Percentiles rank a stretch among this genome's conserved stretches.
phyloP scores from a whole-genome alignment of 2,888 invertebrate genomes.

The Stomorhina lunata region DNA sequence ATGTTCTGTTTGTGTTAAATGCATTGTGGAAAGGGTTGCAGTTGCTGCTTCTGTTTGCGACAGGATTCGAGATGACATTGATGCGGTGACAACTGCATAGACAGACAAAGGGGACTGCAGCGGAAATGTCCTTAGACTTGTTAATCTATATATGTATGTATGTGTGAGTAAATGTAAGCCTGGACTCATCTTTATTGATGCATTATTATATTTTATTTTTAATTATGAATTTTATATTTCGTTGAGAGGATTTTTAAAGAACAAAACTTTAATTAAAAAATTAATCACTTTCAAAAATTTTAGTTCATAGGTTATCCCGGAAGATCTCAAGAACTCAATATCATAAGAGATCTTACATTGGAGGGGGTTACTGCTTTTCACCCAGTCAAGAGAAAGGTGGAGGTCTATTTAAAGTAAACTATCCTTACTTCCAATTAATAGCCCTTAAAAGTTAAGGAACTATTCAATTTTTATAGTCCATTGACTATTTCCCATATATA shows the following conservation, averaged over 20 bases:
- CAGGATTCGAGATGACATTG: constrained; percentile 28
- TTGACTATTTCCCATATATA: neutral
- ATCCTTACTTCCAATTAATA: too few species aligned
- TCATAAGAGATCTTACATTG: too few species aligned
- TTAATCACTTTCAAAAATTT: too few species aligned
- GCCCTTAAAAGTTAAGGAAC: too few species aligned
- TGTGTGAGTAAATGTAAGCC: neutral
- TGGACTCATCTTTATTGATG: neutral
- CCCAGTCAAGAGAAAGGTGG: too few species aligned
- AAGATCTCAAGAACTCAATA: too few species aligned
- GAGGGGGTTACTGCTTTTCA: too few species aligned
- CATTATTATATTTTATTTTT: neutral
- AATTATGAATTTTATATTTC: neutral
- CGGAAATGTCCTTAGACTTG: constrained; percentile 34
- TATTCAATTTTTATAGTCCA: too few species aligned
- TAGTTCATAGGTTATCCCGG: too few species aligned
- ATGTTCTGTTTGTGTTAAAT: neutral
- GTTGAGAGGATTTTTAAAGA: neutral
- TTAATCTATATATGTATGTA: neutral
- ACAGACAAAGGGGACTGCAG: constrained; percentile 48
- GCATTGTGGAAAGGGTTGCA: constrained; percentile 10
- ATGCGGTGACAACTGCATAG: constrained; percentile 12
- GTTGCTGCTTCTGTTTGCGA: constrained; percentile 12
- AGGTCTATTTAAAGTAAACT: too few species aligned
- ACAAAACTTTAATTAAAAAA: too few species aligned